Evolutionary conservation across 2,888 invertebrate genomes (phyloP), one percentile per base, ranked within the genome.

Genomic region (Rotaria magnacalcarata): DNA sequence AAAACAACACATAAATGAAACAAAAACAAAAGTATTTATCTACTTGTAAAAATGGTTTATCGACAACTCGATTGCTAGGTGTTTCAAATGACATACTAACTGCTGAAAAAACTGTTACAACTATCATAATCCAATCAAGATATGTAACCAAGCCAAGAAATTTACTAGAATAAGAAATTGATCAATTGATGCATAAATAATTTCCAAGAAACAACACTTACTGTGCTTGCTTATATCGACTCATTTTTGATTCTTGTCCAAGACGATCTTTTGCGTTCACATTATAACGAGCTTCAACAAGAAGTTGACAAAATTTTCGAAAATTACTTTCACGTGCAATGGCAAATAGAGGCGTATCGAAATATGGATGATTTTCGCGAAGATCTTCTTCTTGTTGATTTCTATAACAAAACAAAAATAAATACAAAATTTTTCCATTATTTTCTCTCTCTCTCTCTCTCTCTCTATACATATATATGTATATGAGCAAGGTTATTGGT

Each of bases 61-160:
- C 95, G 95, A 96, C 96, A 41, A 99, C 95, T 87, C 98, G 93
- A 89, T 94, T 94, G 86, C 94, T 94, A 0, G 99, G 97, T 0
- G 96, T 97, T 92, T 99, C 99, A 90, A 97, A 96, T 95, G 98
- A 96, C 98, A 99, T 98, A 0, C 98, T 98, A 85, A 96, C 93
- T 90, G 98, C 99, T 0, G 97, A 97, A 21, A 98, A 92, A 0
- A 97, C 97, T 0, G 99, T 99, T 85, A 96, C 95, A 90, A 96
- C 94, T 88, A 99, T 99, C 98, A 99, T 99, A 3, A 97, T 94
- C 99, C 99, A 99, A 91, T 99, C 99, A 90, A 99, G 93, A 91
- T 99, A 99, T 0, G 98, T 97, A 41, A 99, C 98, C 87, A 99
- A 93, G 0, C 99, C 98, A 67, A 99, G 93, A 90, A 99, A 95